Evolutionary conservation across 2,888 invertebrate genomes (phyloP), one percentile per base, ranked within the genome.

Genomic region (Adineta ricciae): DNA sequence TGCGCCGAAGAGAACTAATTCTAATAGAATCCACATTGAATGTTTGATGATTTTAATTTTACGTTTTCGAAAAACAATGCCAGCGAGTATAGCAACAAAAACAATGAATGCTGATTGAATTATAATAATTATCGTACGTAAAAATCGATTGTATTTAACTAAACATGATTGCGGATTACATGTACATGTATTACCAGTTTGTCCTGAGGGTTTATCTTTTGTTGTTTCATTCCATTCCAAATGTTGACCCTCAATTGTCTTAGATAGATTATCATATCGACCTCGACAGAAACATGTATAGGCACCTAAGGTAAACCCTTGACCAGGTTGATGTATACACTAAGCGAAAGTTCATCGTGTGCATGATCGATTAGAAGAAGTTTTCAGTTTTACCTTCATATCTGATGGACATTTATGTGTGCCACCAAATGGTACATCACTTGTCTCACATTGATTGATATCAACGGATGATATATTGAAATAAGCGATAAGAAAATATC

Each of bases 11-110:
- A 96, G 92, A 87, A 95, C 94, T 86, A 94, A 94, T 92, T 95
- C 95, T 89, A 96, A 91, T 87, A 96, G 94, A 84, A 95, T 94
- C 96, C 96, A 96, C 94, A 96, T 95, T 83, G 94, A 86, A 72
- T 86, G 85, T 56, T 85, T 85, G 21, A 85, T 85, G 21, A 85
- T 84, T 50, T 84, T 49, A 19, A 41, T 78, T 78, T 78, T 78
- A 24, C 78, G 38, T 78, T 32, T 41, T 78, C 41, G 41, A 78
- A 85, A 82, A 52, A 36, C 56, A 78, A 84, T 54, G 54, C 54
- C 49, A 85, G 83, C 41, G 11, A 82, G 41, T 78, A 78, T n/a
- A 41, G 78, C 78, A 78, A 78, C 78, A 41, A 78, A 78, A 78
- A 78, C 38, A 41, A 78, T 78, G n/a, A 78, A 78, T 41, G 41